phyloP scores from a whole-genome alignment of 2,888 invertebrate species.

The Phengaris arion region DNA sequence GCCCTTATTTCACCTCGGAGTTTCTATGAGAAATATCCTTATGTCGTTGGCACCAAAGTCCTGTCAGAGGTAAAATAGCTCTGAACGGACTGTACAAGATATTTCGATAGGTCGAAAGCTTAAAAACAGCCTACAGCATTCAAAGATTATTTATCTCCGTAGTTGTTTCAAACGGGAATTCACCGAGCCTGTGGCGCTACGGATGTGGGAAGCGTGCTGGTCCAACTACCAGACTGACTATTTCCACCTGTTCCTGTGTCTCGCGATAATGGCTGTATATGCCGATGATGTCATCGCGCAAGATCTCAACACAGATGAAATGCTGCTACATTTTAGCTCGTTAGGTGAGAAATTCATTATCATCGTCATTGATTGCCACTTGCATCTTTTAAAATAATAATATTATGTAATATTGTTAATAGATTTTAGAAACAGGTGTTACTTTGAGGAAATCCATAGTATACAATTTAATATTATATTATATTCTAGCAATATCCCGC shows the following conservation, averaged over 20 bases:
- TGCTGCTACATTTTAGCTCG: constrained; percentile 96
- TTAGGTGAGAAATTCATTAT: constrained; percentile 73
- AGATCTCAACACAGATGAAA: constrained; percentile 94
- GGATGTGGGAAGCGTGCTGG: constrained; percentile 99
- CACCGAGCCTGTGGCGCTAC: constrained; percentile 90
- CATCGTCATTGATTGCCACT: background rate
- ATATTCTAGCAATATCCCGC: no score
- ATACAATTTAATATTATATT: no score
- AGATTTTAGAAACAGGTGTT: no score
- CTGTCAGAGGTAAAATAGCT: no score
- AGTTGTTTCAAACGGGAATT: constrained; percentile 96
- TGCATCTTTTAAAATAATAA: no score
- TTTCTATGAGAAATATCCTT: no score
- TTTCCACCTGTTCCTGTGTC: constrained; percentile 96
- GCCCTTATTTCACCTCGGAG: no score
- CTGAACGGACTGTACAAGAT: no score
- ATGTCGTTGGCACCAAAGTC: no score
- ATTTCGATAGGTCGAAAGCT: no score
- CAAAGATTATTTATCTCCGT: constrained; percentile 43
- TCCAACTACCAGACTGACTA: constrained; percentile 97
- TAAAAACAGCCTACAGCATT: background rate
- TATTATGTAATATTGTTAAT: no score
- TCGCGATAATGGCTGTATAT: constrained; percentile 95
- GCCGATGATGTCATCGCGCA: constrained; percentile 96
- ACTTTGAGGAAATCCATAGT: no score